A percentile compares a stretch with the other conserved stretches of the same genome.
These are phyloP conservation scores for Anoplopoma fimbria DNA, from an alignment of 2,113 vertebrate genomes.

Conservation along the genomic window DNA sequence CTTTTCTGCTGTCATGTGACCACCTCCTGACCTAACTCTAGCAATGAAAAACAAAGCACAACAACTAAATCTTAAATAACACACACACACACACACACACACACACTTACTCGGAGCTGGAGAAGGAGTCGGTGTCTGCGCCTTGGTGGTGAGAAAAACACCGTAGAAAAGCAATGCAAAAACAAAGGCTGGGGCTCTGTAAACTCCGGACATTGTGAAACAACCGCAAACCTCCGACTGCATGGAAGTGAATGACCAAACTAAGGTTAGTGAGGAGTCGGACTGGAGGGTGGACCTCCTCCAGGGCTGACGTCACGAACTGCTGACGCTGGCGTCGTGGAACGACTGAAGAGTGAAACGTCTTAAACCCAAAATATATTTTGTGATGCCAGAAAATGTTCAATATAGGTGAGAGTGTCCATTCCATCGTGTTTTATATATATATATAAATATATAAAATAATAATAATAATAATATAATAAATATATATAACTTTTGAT, in stretches of 20 bases:
- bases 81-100: not conserved
- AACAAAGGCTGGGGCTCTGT: not conserved
- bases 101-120: slow-evolving; percentile 65
- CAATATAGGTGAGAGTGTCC: too few relatives aligned
- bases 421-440: not conserved
- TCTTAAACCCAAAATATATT: not conserved
- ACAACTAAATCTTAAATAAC: not conserved
- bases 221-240: not conserved
- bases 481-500: too few relatives aligned
- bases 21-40: slow-evolving; percentile 52
- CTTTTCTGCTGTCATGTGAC: slow-evolving; percentile 66
- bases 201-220: slow-evolving; percentile 57
- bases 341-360: slow-evolving; percentile 3
- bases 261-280: not conserved
- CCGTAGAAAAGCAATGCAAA: slow-evolving; percentile 4
- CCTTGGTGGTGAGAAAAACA: not conserved
- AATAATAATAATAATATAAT: too few relatives aligned
- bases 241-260: not conserved
- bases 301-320: slow-evolving; percentile 61
- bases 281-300: slow-evolving; percentile 46
- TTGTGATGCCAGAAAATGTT: not conserved
- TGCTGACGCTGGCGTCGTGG: slow-evolving; percentile 41
- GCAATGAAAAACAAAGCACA: slow-evolving; percentile 29
- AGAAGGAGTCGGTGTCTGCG: slow-evolving; percentile 59
- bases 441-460: not conserved